These are phyloP conservation scores for Lepisosteus osseus DNA, from an alignment of 2,113 vertebrate species.

Conservation along the genomic window DNA sequence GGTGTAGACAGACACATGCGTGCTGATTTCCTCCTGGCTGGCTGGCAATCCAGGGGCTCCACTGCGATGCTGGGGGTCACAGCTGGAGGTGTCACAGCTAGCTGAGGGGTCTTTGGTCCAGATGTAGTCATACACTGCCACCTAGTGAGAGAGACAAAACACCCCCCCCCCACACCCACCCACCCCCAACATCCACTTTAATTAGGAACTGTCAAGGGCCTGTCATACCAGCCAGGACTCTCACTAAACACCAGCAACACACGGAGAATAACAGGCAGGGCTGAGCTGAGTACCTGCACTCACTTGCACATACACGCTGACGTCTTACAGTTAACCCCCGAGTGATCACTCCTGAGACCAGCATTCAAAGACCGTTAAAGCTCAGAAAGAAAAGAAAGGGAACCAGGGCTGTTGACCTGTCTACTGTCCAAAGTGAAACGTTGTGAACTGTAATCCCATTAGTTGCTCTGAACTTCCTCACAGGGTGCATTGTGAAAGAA, in stretches of 20 bases:
- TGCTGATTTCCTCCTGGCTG: constrained; percentile 53
- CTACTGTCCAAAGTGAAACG: not conserved
- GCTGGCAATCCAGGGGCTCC: constrained; percentile 21
- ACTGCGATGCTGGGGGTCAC: constrained; percentile 42
- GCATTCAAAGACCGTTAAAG: constrained; percentile 60
- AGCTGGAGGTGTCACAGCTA: constrained; percentile 41
- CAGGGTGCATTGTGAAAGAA: constrained; percentile 26
- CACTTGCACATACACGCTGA: constrained; percentile 51
- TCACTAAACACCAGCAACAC: constrained; percentile 51
- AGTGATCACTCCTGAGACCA: constrained; percentile 59
- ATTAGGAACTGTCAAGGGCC: constrained; percentile 63
- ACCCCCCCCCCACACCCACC: constrained; percentile 5
- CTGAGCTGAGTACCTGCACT: constrained; percentile 41
- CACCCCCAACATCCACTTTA: constrained; percentile 46
- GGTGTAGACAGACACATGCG: constrained; percentile 71
- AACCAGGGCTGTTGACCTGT: not conserved
- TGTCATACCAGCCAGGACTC: constrained; percentile 56
- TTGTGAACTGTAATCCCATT: constrained; percentile 46
- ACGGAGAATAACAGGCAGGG: constrained; percentile 2
- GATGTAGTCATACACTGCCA: constrained; percentile 85
- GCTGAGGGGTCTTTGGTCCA: constrained; percentile 65
- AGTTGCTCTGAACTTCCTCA: constrained; percentile 39
- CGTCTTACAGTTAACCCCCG: constrained; percentile 69
- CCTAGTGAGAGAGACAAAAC: constrained; percentile 69
- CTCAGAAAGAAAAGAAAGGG: constrained; percentile 22